These are phyloP conservation scores for Chrysotoxum bicinctum DNA, from an alignment of 2,888 invertebrate species.

Conservation along the genomic window DNA sequence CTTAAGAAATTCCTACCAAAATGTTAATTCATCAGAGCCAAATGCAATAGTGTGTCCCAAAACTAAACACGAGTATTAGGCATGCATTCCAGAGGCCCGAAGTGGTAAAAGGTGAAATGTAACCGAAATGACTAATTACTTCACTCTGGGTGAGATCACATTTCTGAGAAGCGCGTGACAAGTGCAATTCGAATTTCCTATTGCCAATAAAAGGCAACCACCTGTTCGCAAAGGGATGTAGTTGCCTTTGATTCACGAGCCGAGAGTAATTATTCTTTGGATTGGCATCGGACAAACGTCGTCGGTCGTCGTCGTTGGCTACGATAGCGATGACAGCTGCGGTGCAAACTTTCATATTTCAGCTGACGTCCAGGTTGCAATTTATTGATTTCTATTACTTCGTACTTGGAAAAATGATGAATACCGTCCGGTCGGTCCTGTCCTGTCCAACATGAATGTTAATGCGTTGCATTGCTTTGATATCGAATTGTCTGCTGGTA, in stretches of 20 bases:
- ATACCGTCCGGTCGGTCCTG: not conserved
- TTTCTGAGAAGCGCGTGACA: not conserved
- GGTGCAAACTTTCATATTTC: slow-evolving; percentile 25
- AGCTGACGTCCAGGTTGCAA: slow-evolving; percentile 10
- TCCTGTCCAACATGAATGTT: slow-evolving; percentile 12
- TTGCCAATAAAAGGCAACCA: not conserved
- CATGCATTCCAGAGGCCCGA: not conserved
- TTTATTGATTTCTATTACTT: slow-evolving; percentile 23
- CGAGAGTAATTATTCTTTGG: not conserved
- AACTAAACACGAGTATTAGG: not conserved
- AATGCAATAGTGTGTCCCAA: not conserved
- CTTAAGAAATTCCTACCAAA: slow-evolving; percentile 1
- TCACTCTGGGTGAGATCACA: not conserved
- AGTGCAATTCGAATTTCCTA: slow-evolving; percentile 9
- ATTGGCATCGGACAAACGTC: not conserved
- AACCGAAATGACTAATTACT: not conserved
- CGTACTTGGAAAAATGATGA: slow-evolving; percentile 18
- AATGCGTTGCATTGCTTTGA: not conserved
- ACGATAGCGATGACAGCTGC: not conserved
- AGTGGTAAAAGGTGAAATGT: not conserved
- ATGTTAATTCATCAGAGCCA: not conserved
- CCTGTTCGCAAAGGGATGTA: slow-evolving; percentile 15
- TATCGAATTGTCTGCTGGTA: not conserved
- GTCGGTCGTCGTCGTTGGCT: too few species aligned
- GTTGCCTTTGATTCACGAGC: not conserved